Base-by-base conservation (phyloP, 2,113 vertebrate genomes). In the Tupaia chinensis region DNA sequence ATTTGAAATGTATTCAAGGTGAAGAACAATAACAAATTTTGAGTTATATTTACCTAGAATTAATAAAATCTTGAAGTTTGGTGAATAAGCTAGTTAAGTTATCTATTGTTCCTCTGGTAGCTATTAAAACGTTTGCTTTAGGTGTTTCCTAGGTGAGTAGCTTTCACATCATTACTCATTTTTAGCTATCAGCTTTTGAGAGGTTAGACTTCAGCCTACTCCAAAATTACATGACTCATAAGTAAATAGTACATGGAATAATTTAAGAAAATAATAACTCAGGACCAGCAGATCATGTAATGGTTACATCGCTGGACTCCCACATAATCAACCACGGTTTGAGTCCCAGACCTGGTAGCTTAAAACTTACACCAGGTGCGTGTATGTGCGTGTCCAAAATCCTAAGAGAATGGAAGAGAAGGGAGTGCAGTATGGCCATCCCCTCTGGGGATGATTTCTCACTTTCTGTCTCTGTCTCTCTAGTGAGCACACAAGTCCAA, bases 11-110 rank as follows among this genome's bases (percentile, higher is more conserved):
- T 44, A 32, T 1, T 88, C 14, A 84, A 11, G 58, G 16, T 81
- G 7, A 54, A 84, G 34, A 77, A 34, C 5, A 65, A 83, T 65
- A 76, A 91, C 79, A 17, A 7, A 25, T 83, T 82, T 91, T 84
- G 82, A 91, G n/a, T 76, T 82, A 61, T 29, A 73, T 68, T n/a
- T 73, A 78, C n/a, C 20, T 65, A 95, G 58, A 79, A 66, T 83
- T 25, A 84, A 44, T 89, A 58, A 86, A 82, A 79, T 72, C 76
- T 78, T 87, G 19, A 79, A 79, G 29, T 69, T 27, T 68, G 61
- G n/a, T 65, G n/a, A 90, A 54, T 53, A 87, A 29, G 29, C 17
- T 65, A 29, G 27, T 56, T 76, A 66, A 85, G 56, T 58, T 11
- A 94, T 65, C 73, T 79, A 76, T 10, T 94, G 19, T n/a, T 79